Conservation (phyloP, 2,888 invertebrate species). For the Athripsodes cinereus region DNA sequence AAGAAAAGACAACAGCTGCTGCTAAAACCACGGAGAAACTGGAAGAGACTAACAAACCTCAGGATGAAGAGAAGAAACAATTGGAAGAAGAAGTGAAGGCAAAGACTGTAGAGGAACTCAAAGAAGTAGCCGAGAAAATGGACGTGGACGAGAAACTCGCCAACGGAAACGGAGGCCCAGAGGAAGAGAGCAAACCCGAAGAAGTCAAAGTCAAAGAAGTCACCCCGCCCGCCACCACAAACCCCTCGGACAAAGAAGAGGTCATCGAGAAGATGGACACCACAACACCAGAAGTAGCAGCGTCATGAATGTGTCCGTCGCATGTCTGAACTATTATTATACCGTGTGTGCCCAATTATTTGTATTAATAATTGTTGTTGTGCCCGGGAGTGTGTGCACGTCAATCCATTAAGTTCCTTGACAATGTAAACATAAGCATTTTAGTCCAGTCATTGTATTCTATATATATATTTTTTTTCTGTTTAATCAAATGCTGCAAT, state of each 20-base stretch:
- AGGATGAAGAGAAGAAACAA: slow-evolving; percentile 31
- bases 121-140: slow-evolving; percentile 25
- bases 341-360: neutral
- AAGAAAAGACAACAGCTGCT: too few relatives aligned
- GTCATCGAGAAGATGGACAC: neutral
- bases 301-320: neutral
- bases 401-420: too few relatives aligned
- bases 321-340: neutral
- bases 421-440: too few relatives aligned
- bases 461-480: too few relatives aligned
- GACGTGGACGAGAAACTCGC: slow-evolving; percentile 4
- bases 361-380: neutral
- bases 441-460: too few relatives aligned
- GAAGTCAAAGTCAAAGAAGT: slow-evolving; percentile 18
- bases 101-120: slow-evolving; percentile 31
- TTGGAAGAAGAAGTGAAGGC: neutral
- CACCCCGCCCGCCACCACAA: neutral
- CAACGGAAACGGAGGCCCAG: slow-evolving; percentile 9
- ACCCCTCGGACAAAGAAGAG: neutral
- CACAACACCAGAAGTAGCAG: neutral
- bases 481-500: too few relatives aligned
- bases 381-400: neutral
- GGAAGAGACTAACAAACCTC: slow-evolving; percentile 27
- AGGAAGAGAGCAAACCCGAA: slow-evolving; percentile 20
- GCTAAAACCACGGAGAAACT: slow-evolving; percentile 29